These are phyloP conservation scores for Rotaria macrura DNA, from an alignment of 2,888 invertebrate species.

Conservation along the genomic window DNA sequence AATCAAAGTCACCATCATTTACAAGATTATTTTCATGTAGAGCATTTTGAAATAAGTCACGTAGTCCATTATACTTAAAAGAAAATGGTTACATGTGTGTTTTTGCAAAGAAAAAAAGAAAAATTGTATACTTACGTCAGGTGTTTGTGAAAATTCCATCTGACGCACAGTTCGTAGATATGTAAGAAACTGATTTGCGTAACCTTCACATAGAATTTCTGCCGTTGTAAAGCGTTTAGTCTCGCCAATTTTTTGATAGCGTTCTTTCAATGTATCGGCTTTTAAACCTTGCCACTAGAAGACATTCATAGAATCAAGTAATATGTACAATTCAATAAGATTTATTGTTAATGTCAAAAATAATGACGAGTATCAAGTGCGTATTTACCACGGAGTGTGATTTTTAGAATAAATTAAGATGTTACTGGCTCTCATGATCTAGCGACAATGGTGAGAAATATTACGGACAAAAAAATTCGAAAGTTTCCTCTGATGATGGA, in stretches of 20 bases:
- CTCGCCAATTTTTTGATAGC: slow-evolving; percentile 97
- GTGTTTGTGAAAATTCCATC: slow-evolving; percentile 93
- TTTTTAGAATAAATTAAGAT: too few species aligned
- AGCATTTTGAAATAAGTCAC: neutral
- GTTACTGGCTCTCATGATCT: too few species aligned
- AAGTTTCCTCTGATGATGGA: too few species aligned
- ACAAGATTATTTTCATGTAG: neutral
- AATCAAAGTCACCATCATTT: neutral
- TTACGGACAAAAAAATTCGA: too few species aligned
- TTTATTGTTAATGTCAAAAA: too few species aligned
- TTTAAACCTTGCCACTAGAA: slow-evolving; percentile 80
- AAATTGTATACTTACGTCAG: slow-evolving; percentile 55
- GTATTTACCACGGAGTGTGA: too few species aligned
- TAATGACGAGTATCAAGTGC: too few species aligned
- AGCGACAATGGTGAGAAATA: too few species aligned
- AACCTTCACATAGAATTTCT: slow-evolving; percentile 63
- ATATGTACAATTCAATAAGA: too few species aligned
- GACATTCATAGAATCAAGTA: too few species aligned
- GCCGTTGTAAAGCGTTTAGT: slow-evolving; percentile 91
- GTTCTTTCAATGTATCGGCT: slow-evolving; percentile 87
- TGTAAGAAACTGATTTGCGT: slow-evolving; percentile 74
- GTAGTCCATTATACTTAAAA: slow-evolving; percentile 1
- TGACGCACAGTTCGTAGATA: slow-evolving; percentile 83
- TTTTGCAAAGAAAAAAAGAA: too few species aligned
- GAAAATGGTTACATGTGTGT: neutral